Percentiles rank a stretch among this genome's conserved stretches.
phyloP scores from a whole-genome alignment of 2,113 vertebrate genomes.

The Aythya baeri region DNA sequence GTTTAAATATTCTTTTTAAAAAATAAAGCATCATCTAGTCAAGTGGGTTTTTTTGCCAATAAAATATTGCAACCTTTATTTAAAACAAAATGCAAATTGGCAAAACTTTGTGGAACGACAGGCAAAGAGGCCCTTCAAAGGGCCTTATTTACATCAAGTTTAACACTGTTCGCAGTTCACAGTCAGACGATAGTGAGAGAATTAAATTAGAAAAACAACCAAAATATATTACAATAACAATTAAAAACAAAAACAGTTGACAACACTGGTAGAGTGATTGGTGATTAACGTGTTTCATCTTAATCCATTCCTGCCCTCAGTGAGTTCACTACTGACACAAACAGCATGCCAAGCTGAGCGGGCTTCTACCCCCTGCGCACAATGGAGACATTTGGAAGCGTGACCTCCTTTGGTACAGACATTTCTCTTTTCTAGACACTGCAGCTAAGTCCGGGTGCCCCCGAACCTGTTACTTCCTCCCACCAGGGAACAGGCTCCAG shows the following conservation, averaged over 20 bases:
- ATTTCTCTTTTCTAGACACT: not conserved
- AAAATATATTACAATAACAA: constrained; percentile 92
- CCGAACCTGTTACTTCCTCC: not conserved
- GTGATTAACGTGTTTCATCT: constrained; percentile 53
- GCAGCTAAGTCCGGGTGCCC: not conserved
- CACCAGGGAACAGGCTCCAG: not conserved
- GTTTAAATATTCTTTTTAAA: not conserved
- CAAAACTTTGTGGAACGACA: constrained; percentile 78
- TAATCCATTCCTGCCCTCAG: constrained; percentile 35
- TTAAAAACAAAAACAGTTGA: constrained; percentile 82
- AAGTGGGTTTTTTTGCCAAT: constrained; percentile 68
- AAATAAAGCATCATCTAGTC: not conserved
- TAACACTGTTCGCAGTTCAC: constrained; percentile 99
- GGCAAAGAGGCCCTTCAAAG: constrained; percentile 72
- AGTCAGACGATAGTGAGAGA: constrained; percentile 95
- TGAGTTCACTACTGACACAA: not conserved
- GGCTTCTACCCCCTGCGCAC: not conserved
- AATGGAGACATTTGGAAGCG: not conserved
- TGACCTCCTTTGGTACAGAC: constrained; percentile 68
- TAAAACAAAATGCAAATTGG: constrained; percentile 83
- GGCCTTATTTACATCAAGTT: constrained; percentile 97
- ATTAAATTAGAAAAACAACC: constrained; percentile 95
- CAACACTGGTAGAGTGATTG: constrained; percentile 80
- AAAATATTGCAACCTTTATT: constrained; percentile 87
- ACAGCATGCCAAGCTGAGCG: not conserved